Conservation (phyloP, 2,888 invertebrate genomes). For the Toxonevra muliebris region DNA sequence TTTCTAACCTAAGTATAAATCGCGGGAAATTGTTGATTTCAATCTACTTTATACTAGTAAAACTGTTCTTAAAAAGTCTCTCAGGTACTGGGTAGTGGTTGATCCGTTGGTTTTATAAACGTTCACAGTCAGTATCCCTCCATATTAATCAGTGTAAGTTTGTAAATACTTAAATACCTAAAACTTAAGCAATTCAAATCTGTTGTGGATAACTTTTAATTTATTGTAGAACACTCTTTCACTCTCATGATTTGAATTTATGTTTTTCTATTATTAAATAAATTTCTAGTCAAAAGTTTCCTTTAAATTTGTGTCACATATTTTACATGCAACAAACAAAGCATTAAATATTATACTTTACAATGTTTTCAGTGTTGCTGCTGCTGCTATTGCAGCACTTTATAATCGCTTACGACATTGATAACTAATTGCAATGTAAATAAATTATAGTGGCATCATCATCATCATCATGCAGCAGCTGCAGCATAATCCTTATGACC, state of each 20-base stretch:
- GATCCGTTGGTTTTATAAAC: too few relatives aligned
- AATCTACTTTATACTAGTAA: too few relatives aligned
- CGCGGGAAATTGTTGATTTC: too few relatives aligned
- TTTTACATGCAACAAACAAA: conserved; percentile 19
- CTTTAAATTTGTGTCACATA: conserved; percentile 11
- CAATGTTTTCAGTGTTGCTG: conserved; percentile 32
- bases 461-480: conserved; percentile 43
- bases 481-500: neutral
- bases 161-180: too few relatives aligned
- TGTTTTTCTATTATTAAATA: conserved; percentile 28
- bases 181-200: too few relatives aligned
- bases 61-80: too few relatives aligned
- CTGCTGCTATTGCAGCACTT: conserved; percentile 32
- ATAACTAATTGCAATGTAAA: conserved; percentile 61
- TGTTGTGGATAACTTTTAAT: too few relatives aligned
- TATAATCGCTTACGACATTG: conserved; percentile 58
- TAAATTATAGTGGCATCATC: conserved; percentile 52
- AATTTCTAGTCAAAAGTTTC: conserved; percentile 30
- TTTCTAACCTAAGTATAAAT: too few relatives aligned
- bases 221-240: neutral
- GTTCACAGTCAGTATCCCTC: too few relatives aligned
- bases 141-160: too few relatives aligned
- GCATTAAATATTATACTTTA: neutral
- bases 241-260: conserved; percentile 28
- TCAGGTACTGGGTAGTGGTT: too few relatives aligned